phyloP scores from a whole-genome alignment of 2,888 invertebrate species.

The Selenia dentaria region DNA sequence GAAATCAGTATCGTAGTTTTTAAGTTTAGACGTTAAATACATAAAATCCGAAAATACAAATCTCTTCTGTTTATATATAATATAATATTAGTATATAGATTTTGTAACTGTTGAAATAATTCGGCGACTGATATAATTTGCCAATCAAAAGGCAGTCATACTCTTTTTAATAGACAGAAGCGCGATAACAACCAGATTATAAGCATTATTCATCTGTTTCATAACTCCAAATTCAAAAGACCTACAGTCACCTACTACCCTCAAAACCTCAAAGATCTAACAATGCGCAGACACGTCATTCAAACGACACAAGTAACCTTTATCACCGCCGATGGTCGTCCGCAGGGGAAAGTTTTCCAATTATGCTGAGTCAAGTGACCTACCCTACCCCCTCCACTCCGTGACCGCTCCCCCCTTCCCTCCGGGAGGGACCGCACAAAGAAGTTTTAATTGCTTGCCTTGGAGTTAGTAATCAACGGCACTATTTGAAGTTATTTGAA shows the following conservation, averaged over 20 bases:
- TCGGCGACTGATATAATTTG: too few species aligned
- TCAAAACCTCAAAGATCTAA: conserved; percentile 30
- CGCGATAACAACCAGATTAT: too few species aligned
- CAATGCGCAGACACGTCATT: conserved; percentile 27
- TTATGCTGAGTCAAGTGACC: conserved; percentile 78
- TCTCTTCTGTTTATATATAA: too few species aligned
- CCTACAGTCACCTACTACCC: conserved; percentile 4
- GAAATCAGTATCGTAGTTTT: too few species aligned
- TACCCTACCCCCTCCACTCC: conserved; percentile 30
- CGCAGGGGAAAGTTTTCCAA: conserved; percentile 47
- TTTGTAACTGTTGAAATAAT: too few species aligned
- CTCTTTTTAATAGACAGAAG: background rate
- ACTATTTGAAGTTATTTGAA: conserved; percentile 66
- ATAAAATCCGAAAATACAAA: too few species aligned
- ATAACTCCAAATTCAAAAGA: background rate
- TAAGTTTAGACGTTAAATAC: too few species aligned
- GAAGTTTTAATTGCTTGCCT: conserved; percentile 82
- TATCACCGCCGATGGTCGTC: conserved; percentile 31
- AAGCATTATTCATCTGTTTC: too few species aligned
- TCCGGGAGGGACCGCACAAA: conserved; percentile 65
- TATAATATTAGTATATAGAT: too few species aligned
- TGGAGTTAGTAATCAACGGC: conserved; percentile 68
- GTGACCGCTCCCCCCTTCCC: conserved; percentile 34
- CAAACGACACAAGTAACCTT: conserved; percentile 33
- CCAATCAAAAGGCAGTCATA: too few species aligned